Conservation (phyloP, 1,140 invertebrate genomes). For the Bombus picipes region DNA sequence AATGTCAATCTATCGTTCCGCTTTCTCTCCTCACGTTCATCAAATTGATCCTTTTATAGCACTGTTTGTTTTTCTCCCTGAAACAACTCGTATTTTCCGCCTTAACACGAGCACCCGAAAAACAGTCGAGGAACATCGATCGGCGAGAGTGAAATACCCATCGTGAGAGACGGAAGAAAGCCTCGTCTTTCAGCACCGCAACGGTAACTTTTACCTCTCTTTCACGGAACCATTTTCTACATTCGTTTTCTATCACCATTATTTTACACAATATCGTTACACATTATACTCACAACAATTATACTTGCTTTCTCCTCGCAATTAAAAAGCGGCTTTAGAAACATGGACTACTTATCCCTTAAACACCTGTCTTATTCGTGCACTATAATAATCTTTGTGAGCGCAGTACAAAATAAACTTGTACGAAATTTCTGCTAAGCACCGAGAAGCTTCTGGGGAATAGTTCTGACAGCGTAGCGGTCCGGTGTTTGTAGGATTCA, state of each 20-base stretch:
- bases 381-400: neutral
- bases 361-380: neutral
- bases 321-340: too few species aligned
- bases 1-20: conserved; percentile 34
- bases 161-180: conserved; percentile 9
- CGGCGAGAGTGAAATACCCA: conserved; percentile 23
- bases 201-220: conserved; percentile 35
- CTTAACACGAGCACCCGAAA: conserved; percentile 25
- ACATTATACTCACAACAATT: too few species aligned
- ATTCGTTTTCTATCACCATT: too few species aligned
- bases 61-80: neutral
- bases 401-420: neutral
- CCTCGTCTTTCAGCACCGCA: neutral
- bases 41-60: conserved; percentile 10
- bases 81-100: conserved; percentile 6
- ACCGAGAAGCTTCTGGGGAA: neutral
- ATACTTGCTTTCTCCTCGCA: too few species aligned
- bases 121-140: conserved; percentile 37
- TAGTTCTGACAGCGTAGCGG: neutral
- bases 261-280: neutral
- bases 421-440: neutral
- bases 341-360: neutral
- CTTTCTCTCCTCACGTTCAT: neutral
- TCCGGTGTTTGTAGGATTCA: conserved; percentile 1
- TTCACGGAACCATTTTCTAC: too few species aligned